Evolutionary conservation across 2,888 invertebrate species (phyloP).

Genomic region (Agrotis segetum): DNA sequence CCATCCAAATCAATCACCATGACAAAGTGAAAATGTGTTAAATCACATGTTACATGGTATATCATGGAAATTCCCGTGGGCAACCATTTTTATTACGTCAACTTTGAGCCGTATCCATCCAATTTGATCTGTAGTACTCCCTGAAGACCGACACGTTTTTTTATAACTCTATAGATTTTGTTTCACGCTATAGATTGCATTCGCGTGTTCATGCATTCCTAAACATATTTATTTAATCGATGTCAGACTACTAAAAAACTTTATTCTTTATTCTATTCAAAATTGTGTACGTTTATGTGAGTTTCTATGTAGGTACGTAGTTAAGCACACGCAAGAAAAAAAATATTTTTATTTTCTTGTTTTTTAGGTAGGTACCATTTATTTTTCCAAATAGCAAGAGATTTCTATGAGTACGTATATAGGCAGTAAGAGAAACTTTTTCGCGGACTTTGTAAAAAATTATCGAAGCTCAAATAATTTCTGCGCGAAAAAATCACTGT

Average conservation of each 20-base stretch:
- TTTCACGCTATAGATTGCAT: slow-evolving; percentile 15
- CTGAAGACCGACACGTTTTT: slow-evolving; percentile 39
- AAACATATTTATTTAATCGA: not conserved
- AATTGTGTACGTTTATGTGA: no score
- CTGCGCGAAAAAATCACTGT: not conserved
- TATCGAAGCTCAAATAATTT: not conserved
- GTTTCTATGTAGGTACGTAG: no score
- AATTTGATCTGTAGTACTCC: slow-evolving; percentile 68
- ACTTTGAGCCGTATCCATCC: slow-evolving; percentile 67
- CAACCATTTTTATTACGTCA: slow-evolving; percentile 76
- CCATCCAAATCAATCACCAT: slow-evolving; percentile 10
- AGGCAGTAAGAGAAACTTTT: no score
- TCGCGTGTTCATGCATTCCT: slow-evolving; percentile 8
- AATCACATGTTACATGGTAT: slow-evolving; percentile 67
- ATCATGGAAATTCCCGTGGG: slow-evolving; percentile 79
- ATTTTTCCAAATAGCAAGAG: no score
- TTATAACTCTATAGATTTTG: slow-evolving; percentile 30
- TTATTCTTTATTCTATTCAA: no score
- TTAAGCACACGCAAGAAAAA: no score
- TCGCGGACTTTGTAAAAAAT: no score
- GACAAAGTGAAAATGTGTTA: slow-evolving; percentile 32
- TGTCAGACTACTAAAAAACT: not conserved
- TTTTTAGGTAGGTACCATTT: no score
- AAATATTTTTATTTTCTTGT: no score
- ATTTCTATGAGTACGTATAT: no score